phyloP scores from a whole-genome alignment of 2,797 vertebrate species.

The Neoniphon sammara region DNA sequence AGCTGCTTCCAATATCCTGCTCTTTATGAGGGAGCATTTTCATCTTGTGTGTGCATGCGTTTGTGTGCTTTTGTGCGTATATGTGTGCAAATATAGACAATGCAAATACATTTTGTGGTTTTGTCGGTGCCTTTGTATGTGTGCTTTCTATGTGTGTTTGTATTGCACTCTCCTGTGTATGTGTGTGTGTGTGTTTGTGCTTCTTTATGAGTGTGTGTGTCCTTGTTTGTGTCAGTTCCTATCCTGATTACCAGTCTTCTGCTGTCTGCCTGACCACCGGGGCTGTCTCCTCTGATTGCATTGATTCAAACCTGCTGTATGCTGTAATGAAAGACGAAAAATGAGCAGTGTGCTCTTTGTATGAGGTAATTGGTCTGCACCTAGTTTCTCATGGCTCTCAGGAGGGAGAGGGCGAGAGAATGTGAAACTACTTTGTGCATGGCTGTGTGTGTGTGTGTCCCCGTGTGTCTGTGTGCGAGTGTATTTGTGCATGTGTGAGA shows the following conservation, averaged over 20 bases:
- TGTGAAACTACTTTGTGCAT: not conserved
- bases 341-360: slow-evolving; percentile 57
- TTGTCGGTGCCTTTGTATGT: slow-evolving; percentile 37
- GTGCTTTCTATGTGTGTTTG: slow-evolving; percentile 43
- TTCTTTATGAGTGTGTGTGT: slow-evolving; percentile 28
- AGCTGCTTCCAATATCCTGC: slow-evolving; percentile 79
- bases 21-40: slow-evolving; percentile 78
- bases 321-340: slow-evolving; percentile 69
- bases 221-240: slow-evolving; percentile 53
- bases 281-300: slow-evolving; percentile 71
- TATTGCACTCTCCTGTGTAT: slow-evolving; percentile 30
- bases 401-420: slow-evolving; percentile 15
- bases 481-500: not conserved
- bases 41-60: slow-evolving; percentile 72
- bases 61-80: slow-evolving; percentile 46
- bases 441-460: too few species aligned
- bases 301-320: slow-evolving; percentile 64
- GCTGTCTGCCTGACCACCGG: slow-evolving; percentile 63
- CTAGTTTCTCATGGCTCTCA: slow-evolving; percentile 41
- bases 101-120: slow-evolving; percentile 67
- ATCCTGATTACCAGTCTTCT: slow-evolving; percentile 65
- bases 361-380: slow-evolving; percentile 65
- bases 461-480: not conserved
- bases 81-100: slow-evolving; percentile 72
- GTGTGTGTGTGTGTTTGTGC: slow-evolving; percentile 7